These are phyloP conservation scores for Meteorus cinctellus DNA, from an alignment of 2,888 invertebrate species.

Conservation along the genomic window DNA sequence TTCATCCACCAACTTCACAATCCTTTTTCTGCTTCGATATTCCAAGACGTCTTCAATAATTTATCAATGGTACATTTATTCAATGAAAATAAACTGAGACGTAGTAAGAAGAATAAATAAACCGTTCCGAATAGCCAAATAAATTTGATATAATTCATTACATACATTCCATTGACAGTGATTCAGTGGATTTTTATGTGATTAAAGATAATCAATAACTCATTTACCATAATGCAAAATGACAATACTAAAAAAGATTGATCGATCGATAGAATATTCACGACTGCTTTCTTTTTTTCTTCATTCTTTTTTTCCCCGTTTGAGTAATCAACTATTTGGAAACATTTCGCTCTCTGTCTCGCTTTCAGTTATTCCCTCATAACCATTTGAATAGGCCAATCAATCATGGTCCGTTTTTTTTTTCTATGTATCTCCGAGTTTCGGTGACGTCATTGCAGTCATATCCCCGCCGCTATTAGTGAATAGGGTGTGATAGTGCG, in stretches of 20 bases:
- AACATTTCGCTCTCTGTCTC: constrained; percentile 49
- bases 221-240: constrained; percentile 30
- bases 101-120: not conserved
- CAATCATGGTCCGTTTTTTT: constrained; percentile 63
- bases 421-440: constrained; percentile 15
- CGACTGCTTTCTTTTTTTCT: constrained; percentile 23
- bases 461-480: constrained; percentile 66
- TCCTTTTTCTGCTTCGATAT: too few relatives aligned
- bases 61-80: too few relatives aligned
- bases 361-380: constrained; percentile 60
- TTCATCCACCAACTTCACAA: too few relatives aligned
- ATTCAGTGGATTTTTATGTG: constrained; percentile 30
- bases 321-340: constrained; percentile 58
- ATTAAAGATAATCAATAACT: constrained; percentile 34
- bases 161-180: constrained; percentile 1
- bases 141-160: not conserved
- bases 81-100: too few relatives aligned
- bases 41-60: too few relatives aligned
- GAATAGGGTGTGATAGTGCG: constrained; percentile 61
- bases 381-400: constrained; percentile 72
- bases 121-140: not conserved
- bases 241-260: constrained; percentile 40
- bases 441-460: constrained; percentile 68
- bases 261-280: constrained; percentile 25
- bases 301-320: constrained; percentile 46